Conservation (phyloP, 2,113 vertebrate species). For the Pogonocichla stellata region DNA sequence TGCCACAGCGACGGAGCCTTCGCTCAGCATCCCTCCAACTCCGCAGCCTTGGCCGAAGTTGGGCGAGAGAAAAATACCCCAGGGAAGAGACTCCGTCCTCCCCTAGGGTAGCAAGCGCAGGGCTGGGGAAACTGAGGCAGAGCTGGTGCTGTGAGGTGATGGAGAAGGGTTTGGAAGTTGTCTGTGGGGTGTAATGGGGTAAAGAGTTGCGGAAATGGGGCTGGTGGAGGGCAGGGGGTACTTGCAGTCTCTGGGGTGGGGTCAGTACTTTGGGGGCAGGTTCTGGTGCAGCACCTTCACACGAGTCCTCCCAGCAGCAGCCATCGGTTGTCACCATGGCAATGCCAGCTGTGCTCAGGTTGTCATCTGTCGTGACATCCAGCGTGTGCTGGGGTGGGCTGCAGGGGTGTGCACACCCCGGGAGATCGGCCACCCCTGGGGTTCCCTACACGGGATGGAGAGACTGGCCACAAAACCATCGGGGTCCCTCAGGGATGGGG, state of each 20-base stretch:
- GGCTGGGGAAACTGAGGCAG: neutral
- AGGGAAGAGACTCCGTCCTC: fast-evolving
- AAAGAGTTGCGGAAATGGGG: neutral
- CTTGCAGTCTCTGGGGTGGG: fast-evolving
- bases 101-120: fast-evolving
- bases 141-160: neutral
- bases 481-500: neutral
- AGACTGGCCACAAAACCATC: fast-evolving
- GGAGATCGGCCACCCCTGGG: neutral
- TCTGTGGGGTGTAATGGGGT: neutral
- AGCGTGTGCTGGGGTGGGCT: fast-evolving
- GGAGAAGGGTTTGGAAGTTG: neutral
- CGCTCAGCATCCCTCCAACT: constrained; percentile 33
- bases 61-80: neutral
- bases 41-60: neutral
- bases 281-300: neutral
- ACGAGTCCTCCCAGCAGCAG: neutral
- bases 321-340: neutral
- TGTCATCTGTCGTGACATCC: neutral
- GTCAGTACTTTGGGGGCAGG: neutral
- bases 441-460: fast-evolving
- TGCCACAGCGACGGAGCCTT: constrained; percentile 58
- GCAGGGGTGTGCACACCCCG: neutral
- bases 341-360: neutral
- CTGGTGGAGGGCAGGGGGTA: neutral